Base-by-base conservation (phyloP, 2,113 vertebrate genomes). In the Conger conger region DNA sequence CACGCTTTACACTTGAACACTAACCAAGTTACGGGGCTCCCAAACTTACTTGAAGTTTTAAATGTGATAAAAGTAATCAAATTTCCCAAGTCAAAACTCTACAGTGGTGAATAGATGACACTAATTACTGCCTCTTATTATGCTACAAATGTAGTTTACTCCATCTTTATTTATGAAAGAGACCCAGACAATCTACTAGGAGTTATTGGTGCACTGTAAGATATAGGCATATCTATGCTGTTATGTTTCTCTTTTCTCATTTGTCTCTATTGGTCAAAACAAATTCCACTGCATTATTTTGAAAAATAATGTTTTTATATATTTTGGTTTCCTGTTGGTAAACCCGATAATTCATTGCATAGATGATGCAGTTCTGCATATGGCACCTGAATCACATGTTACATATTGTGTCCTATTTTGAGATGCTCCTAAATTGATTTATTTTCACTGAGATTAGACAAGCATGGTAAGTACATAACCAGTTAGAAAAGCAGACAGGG, bases 81-180 rank as follows among this genome's bases (percentile, higher is more conserved):
- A 98, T 98, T 97, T 92, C 92, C 93, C 89, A 91, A 96, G 95
- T 97, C 96, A 95, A 94, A 92, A 96, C 96, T 95, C 96, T 95
- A 96, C 95, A 94, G 95, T 94, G 95, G 95, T 97, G 97, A 97
- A 97, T 97, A 96, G 95, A 98, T 99, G 96, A 96, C 96, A 97
- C 97, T 98, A 98, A 99, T 98, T 98, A 97, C 95, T 93, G 95
- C 96, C 96, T 96, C 94, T 96, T 96, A 97, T 98, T 97, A 97
- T 96, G 92, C 92, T 92, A 92, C 93, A 96, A 97, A 97, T 96
- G 94, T 93, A 91, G 93, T 96, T 97, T 96, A 89, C 91, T 93
- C 93, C 91, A 96, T 97, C 94, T 96, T 96, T 96, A 97, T 98
- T 97, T 96, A 97, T 97, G 96, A 96, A 96, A 93, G 92, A 88